A percentile compares a stretch with the other conserved stretches of the same genome.
These are phyloP conservation scores for Sarcophaga rosellei DNA, from an alignment of 2,888 invertebrate species.

Conservation along the genomic window DNA sequence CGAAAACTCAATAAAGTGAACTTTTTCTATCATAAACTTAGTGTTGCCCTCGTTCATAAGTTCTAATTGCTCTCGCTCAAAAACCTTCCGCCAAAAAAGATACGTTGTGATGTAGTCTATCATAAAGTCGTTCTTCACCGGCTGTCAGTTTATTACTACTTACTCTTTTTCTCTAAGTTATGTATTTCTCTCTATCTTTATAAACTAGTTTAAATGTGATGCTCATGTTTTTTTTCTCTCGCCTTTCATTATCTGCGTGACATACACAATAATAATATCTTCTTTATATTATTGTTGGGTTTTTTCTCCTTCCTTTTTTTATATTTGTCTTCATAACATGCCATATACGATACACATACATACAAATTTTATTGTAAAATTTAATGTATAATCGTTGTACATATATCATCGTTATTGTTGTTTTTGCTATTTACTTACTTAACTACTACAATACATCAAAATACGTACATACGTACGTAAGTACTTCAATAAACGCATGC, in stretches of 20 bases:
- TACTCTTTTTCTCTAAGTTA: neutral
- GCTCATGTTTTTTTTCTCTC: conserved; percentile 11
- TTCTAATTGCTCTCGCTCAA: no score
- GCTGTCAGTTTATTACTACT: no score
- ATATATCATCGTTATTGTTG: conserved; percentile 6
- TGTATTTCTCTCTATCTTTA: neutral
- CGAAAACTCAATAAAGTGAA: no score
- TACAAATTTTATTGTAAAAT: neutral
- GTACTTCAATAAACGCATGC: neutral
- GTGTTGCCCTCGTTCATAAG: no score
- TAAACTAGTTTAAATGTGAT: conserved; percentile 40
- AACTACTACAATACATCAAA: conserved; percentile 10
- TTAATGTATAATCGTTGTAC: neutral
- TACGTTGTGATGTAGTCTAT: no score
- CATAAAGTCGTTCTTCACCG: no score
- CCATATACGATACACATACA: conserved; percentile 4
- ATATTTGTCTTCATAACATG: conserved; percentile 2
- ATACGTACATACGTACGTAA: neutral
- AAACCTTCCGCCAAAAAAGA: no score
- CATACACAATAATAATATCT: conserved; percentile 29
- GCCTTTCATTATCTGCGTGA: neutral
- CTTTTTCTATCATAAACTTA: no score
- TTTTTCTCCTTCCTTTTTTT: conserved; percentile 14
- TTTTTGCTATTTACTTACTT: conserved; percentile 2
- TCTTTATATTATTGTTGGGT: conserved; percentile 19